Base-by-base conservation (phyloP, 2,888 invertebrate genomes). In the Platypus cylindrus region DNA sequence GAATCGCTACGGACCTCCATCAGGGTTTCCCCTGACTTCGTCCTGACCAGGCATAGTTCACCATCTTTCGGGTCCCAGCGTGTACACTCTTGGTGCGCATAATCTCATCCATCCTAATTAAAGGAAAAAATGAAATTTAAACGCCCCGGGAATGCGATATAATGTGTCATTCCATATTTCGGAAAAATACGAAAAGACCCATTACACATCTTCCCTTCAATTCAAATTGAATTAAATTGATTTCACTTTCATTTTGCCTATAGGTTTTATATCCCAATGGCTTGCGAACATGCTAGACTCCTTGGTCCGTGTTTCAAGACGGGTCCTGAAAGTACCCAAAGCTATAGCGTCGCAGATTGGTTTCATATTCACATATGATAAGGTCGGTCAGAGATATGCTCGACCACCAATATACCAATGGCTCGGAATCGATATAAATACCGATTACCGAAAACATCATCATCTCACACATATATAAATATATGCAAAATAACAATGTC, bases 291-390 rank as follows among this genome's bases (percentile, higher is more conserved):
- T 70, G 73, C 66, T 73, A 70, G 68, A 74, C 74, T 75, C 71
- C 73, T 74, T 74, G 73, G 75, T 75, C 73, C 73, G 73, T 77
- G 73, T 76, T 77, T 75, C 76, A 75, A 77, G 75, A 75, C 75
- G 75, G 75, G 74, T 72, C 74, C 70, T 65, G 66, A 47, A 48
- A 48, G 45, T 49, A 44, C 51, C 56, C 55, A 54, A 57, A 58
- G 54, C 56, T 52, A 50, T 53, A 57, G 54, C 54, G 52, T 54
- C 51, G 54, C 52, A 40, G 53, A 54, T 52, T 41, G 53, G 54
- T 46, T 38, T 34, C n/a, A n/a, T n/a, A n/a, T n/a, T n/a, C n/a
- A n/a, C n/a, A n/a, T n/a, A n/a, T 20, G 20, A 20, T 20, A 29
- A 41, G 43, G 46, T 44, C 48, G 42, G 45, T 47, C 39, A 44